Percentiles rank a stretch among this genome's conserved stretches.
phyloP scores from a whole-genome alignment of 2,797 vertebrate species.

The Astyanax mexicanus region DNA sequence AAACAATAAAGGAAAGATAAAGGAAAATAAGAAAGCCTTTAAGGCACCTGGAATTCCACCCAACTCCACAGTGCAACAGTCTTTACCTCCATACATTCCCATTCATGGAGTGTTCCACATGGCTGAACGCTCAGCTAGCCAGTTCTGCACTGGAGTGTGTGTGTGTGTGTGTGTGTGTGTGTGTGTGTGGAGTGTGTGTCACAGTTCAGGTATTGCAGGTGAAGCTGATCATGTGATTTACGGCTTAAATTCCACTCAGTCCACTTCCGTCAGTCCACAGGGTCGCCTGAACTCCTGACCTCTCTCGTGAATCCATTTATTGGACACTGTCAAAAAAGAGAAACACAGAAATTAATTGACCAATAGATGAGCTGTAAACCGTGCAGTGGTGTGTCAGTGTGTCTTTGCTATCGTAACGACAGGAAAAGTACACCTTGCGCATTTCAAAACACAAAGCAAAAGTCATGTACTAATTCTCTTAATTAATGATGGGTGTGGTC shows the following conservation, averaged over 20 bases:
- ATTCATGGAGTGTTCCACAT: neutral
- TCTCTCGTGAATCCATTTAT: slow-evolving; percentile 98
- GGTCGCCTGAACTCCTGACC: slow-evolving; percentile 97
- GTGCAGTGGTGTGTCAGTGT: no score
- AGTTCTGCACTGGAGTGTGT: neutral
- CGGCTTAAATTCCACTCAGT: slow-evolving; percentile 72
- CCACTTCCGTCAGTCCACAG: slow-evolving; percentile 93
- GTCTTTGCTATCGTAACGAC: no score
- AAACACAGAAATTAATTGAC: no score
- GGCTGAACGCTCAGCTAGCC: neutral
- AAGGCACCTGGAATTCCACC: neutral
- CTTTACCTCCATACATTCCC: neutral
- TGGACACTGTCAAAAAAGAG: slow-evolving; percentile 85
- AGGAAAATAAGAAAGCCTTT: slow-evolving; percentile 17
- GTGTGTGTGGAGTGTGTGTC: neutral
- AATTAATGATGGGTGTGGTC: no score
- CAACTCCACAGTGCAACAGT: neutral
- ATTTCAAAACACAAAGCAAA: no score
- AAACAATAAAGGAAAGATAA: neutral
- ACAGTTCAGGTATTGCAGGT: slow-evolving; percentile 20
- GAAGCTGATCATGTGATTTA: neutral
- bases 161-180: slow-evolving; percentile 5
- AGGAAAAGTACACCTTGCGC: no score
- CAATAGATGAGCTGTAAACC: no score
- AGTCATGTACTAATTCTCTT: no score